Conservation (phyloP, 2,888 invertebrate species). For the Drosophila anomelani region DNA sequence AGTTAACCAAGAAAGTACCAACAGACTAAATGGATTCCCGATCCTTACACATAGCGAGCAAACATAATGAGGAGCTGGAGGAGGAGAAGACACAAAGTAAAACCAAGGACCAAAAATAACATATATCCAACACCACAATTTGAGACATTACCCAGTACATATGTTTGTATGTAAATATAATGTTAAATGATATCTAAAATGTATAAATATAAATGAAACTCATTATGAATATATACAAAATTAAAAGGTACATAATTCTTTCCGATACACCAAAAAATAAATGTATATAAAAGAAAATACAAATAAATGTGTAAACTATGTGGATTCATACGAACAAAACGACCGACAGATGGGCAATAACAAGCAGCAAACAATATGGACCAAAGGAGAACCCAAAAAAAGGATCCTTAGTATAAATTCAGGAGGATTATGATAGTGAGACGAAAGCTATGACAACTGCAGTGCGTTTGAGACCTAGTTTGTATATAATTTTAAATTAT, state of each 20-base stretch:
- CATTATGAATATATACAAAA: slow-evolving; percentile 2
- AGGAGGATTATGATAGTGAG: background rate
- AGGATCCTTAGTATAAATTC: background rate
- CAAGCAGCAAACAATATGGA: slow-evolving; percentile 51
- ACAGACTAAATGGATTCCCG: slow-evolving; percentile 12
- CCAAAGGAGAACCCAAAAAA: slow-evolving; percentile 7
- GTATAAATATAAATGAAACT: slow-evolving; percentile 3
- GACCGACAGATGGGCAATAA: slow-evolving; percentile 39
- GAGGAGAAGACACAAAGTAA: slow-evolving; percentile 26
- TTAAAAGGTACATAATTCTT: background rate
- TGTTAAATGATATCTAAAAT: slow-evolving; percentile 17
- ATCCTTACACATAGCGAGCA: slow-evolving; percentile 23
- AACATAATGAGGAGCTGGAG: slow-evolving; percentile 11
- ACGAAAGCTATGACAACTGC: background rate
- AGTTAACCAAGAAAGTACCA: slow-evolving; percentile 38
- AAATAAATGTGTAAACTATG: slow-evolving; percentile 10
- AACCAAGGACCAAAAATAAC: slow-evolving; percentile 28
- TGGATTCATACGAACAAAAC: slow-evolving; percentile 41
- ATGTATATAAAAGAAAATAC: background rate
- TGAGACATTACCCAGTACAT: slow-evolving; percentile 10
- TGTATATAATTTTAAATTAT: background rate
- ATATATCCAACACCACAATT: slow-evolving; percentile 24
- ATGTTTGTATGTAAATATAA: slow-evolving; percentile 2
- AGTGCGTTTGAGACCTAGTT: background rate
- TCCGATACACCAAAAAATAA: slow-evolving; percentile 16